Percentiles rank a stretch among this genome's conserved stretches.
Conservation (phyloP, 2,888 invertebrate genomes). For the Cacoxenus indagator region DNA sequence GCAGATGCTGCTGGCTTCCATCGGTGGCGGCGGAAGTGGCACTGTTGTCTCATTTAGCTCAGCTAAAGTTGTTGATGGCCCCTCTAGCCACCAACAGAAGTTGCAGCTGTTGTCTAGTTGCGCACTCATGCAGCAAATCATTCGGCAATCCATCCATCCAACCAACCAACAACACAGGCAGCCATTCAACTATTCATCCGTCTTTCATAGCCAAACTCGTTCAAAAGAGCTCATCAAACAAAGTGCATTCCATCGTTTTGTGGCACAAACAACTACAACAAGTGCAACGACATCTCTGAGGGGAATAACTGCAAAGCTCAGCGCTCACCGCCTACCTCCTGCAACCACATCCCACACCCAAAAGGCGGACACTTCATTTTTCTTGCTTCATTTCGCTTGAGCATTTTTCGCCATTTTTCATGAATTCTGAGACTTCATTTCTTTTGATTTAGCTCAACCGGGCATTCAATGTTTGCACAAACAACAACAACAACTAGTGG, state of each 20-base stretch:
- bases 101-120: neutral
- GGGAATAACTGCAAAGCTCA: too few relatives aligned
- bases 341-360: too few relatives aligned
- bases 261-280: constrained; percentile 11
- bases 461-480: neutral
- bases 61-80: neutral
- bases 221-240: constrained; percentile 29
- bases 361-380: constrained; percentile 1
- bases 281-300: too few relatives aligned
- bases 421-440: neutral
- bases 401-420: neutral
- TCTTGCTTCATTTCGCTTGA: neutral
- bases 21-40: neutral
- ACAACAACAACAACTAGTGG: neutral
- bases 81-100: neutral
- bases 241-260: constrained; percentile 22
- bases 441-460: neutral
- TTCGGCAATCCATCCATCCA: neutral
- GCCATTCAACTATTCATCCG: neutral
- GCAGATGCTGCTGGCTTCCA: neutral
- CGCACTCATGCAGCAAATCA: neutral
- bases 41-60: neutral
- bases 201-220: constrained; percentile 8
- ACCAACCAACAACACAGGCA: neutral
- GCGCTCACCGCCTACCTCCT: too few relatives aligned